A percentile compares a stretch with the other conserved stretches of the same genome.
Conservation (phyloP, 2,113 vertebrate genomes). For the Perca schrenkii region DNA sequence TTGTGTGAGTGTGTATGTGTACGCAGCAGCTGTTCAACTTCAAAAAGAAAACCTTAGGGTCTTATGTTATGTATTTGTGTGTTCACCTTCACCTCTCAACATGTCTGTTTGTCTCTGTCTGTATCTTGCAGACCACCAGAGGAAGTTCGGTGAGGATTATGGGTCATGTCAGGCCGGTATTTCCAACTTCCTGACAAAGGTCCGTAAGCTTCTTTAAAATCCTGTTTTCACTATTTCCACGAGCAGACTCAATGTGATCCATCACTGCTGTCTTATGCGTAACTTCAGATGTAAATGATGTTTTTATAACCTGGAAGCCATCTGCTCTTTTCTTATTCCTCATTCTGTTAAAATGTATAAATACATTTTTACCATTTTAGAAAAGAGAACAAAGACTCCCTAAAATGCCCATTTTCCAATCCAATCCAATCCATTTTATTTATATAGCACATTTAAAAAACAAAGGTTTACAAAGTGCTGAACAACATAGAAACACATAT, state of each 20-base stretch:
- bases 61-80: slow-evolving; percentile 26
- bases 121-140: slow-evolving; percentile 70
- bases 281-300: background rate
- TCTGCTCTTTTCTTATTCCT: slow-evolving; percentile 12
- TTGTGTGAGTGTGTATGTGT: slow-evolving; percentile 26
- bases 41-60: background rate
- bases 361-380: fast-evolving
- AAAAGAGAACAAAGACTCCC: background rate
- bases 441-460: no score
- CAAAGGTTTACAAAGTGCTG: no score
- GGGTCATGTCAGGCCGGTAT: slow-evolving; percentile 81
- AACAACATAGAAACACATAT: no score
- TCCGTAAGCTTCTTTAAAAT: slow-evolving; percentile 35
- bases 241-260: background rate
- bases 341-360: background rate
- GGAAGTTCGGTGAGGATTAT: slow-evolving; percentile 77
- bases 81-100: slow-evolving; percentile 44
- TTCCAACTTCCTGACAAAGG: slow-evolving; percentile 77
- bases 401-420: background rate
- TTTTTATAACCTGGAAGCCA: background rate
- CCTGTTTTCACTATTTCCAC: background rate
- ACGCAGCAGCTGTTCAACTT: slow-evolving; percentile 38
- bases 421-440: no score
- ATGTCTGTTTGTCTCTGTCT: slow-evolving; percentile 9
- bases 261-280: background rate